A percentile compares a stretch with the other conserved stretches of the same genome.
Conservation (phyloP, 2,888 invertebrate species). For the Galerucella pusilla region DNA sequence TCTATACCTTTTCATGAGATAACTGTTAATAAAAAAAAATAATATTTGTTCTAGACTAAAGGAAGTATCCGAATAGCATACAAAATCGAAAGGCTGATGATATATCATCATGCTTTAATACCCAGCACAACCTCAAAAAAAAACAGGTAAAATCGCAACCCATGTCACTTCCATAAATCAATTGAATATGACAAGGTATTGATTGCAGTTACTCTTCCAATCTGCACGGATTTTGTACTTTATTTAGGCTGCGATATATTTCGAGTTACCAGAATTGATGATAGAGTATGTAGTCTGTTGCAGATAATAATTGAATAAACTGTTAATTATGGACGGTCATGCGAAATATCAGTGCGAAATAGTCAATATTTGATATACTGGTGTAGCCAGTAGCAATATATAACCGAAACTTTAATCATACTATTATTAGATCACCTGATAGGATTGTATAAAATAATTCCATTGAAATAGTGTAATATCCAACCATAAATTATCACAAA, state of each 20-base stretch:
- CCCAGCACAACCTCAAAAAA: constrained; percentile 8
- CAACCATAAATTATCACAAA: too few species aligned
- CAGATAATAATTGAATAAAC: neutral
- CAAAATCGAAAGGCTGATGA: constrained; percentile 8
- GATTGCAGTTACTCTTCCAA: constrained; percentile 10
- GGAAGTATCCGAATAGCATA: constrained; percentile 7
- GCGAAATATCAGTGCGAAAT: neutral
- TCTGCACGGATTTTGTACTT: constrained; percentile 8
- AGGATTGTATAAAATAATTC: too few species aligned
- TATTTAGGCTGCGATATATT: constrained; percentile 1
- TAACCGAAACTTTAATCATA: too few species aligned
- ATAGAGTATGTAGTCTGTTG: neutral
- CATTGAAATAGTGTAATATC: too few species aligned
- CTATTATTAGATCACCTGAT: too few species aligned
- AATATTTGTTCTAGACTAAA: neutral
- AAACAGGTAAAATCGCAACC: constrained; percentile 12
- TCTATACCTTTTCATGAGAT: too few species aligned
- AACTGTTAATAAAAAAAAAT: neutral
- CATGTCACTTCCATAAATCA: constrained; percentile 12
- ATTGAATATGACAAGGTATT: constrained; percentile 13
- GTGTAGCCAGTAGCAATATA: too few species aligned
- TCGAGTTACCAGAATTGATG: neutral
- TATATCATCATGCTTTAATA: constrained; percentile 25
- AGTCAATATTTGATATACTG: neutral
- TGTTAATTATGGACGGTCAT: neutral